These are phyloP conservation scores for Meriones psammophilus DNA, from an alignment of 2,797 vertebrate species.

Conservation along the genomic window DNA sequence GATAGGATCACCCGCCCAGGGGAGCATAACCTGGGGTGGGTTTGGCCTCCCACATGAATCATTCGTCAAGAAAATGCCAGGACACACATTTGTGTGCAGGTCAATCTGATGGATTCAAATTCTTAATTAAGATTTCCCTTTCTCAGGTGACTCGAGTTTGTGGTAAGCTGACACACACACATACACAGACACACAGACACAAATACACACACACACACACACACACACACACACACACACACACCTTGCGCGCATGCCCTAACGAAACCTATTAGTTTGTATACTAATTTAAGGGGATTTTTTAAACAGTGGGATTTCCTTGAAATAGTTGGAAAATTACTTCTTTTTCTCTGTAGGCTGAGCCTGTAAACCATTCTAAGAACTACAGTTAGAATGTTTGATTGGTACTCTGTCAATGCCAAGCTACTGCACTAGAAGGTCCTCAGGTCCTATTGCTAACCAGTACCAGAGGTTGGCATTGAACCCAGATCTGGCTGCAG, in stretches of 20 bases:
- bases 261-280: background rate
- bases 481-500: background rate
- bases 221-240: no score
- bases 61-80: background rate
- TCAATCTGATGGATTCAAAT: background rate
- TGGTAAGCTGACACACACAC: background rate
- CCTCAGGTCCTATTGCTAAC: background rate
- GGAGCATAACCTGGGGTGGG: background rate
- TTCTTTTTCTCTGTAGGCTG: background rate
- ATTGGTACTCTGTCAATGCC: background rate
- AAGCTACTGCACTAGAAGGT: background rate
- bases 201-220: no score
- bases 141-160: background rate
- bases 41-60: background rate
- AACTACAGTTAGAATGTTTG: background rate
- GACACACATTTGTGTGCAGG: background rate
- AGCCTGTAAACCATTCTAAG: background rate
- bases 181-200: no score
- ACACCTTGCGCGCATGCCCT: background rate
- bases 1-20: background rate
- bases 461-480: background rate
- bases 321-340: background rate
- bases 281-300: background rate
- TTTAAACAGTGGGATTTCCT: background rate
- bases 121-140: background rate